Percentiles rank a stretch among this genome's conserved stretches.
Evolutionary conservation across 2,888 invertebrate genomes (phyloP).

Genomic region (Xanthia togata): DNA sequence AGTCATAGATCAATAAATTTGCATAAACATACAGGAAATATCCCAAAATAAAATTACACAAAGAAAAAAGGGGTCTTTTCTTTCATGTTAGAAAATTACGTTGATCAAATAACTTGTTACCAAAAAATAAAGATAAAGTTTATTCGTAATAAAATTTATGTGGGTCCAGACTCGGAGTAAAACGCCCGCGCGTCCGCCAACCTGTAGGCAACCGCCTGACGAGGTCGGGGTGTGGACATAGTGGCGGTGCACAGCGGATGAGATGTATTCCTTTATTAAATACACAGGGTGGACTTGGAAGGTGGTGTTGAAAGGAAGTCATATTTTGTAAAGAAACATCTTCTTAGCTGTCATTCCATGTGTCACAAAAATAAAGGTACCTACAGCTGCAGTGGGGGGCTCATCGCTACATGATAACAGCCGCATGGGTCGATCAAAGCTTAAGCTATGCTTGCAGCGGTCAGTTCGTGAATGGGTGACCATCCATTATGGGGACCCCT

Average conservation of each 20-base stretch:
- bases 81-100: slow-evolving; percentile 46
- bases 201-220: slow-evolving; percentile 33
- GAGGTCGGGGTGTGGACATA: slow-evolving; percentile 16
- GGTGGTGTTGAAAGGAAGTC: too few relatives aligned
- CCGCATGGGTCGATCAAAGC: too few relatives aligned
- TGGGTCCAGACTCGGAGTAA: slow-evolving; percentile 22
- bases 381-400: too few relatives aligned
- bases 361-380: too few relatives aligned
- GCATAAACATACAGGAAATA: neutral
- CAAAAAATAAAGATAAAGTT: slow-evolving; percentile 62
- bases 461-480: too few relatives aligned
- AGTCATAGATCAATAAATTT: neutral
- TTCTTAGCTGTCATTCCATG: too few relatives aligned
- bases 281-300: too few relatives aligned
- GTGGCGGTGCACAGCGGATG: neutral
- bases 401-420: too few relatives aligned
- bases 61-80: slow-evolving; percentile 20
- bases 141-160: slow-evolving; percentile 61
- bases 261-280: neutral
- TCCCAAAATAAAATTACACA: neutral
- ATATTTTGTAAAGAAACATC: too few relatives aligned
- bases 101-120: slow-evolving; percentile 64
- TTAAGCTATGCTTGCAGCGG: too few relatives aligned
- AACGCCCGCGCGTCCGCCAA: slow-evolving; percentile 37
- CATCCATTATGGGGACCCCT: too few relatives aligned